A percentile compares a stretch with the other conserved stretches of the same genome.
These are phyloP conservation scores for Propithecus deckenii DNA, from an alignment of 2,797 vertebrate genomes.

Conservation along the genomic window DNA sequence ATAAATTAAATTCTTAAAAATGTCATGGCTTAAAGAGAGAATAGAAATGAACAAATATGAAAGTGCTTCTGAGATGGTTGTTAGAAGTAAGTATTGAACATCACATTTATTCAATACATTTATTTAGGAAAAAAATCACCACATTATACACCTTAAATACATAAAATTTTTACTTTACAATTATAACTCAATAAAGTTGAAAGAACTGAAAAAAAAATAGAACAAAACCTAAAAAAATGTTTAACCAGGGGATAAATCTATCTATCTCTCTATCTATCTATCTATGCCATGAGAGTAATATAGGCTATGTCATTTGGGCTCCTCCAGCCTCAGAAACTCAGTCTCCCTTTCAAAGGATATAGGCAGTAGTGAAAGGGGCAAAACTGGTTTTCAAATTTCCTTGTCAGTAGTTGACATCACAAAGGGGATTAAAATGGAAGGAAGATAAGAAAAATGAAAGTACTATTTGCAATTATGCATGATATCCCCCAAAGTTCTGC, in stretches of 20 bases:
- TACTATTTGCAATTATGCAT: not conserved
- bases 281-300: no score
- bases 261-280: not conserved
- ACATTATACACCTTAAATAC: not conserved
- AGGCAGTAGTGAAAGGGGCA: not conserved
- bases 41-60: not conserved
- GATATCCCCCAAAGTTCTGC: not conserved
- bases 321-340: not conserved
- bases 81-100: not conserved
- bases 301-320: not conserved
- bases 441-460: not conserved
- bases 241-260: not conserved
- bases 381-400: not conserved
- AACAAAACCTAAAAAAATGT: not conserved
- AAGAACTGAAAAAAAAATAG: not conserved
- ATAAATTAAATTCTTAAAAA: not conserved
- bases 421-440: not conserved
- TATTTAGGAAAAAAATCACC: not conserved
- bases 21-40: not conserved
- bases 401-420: not conserved
- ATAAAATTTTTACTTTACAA: not conserved
- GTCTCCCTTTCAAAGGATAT: not conserved
- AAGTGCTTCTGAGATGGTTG: not conserved
- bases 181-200: not conserved
- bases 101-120: not conserved